Conservation (phyloP, 2,113 vertebrate genomes). For the Ahaetulla prasina region DNA sequence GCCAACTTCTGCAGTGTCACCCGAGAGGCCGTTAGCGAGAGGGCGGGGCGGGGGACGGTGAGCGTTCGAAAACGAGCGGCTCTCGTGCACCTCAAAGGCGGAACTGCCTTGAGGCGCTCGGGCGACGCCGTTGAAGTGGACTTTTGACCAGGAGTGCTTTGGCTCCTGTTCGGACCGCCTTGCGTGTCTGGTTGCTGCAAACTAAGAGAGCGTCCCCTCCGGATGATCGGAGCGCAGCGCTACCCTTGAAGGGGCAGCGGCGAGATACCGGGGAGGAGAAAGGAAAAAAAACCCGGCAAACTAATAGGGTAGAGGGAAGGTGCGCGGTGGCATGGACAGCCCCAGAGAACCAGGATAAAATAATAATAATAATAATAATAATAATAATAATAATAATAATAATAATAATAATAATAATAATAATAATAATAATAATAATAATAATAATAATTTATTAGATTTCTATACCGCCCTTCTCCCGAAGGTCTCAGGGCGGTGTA, state of each 20-base stretch:
- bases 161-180: not conserved
- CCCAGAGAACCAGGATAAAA: not conserved
- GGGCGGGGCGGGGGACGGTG: not conserved
- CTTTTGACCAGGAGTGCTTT: not conserved
- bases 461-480: too few species aligned
- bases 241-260: not conserved
- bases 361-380: too few species aligned
- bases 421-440: too few species aligned
- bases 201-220: not conserved
- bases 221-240: not conserved
- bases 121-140: not conserved
- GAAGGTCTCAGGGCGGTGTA: too few species aligned
- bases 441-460: too few species aligned
- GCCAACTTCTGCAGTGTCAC: not conserved
- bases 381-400: too few species aligned
- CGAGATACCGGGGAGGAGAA: not conserved
- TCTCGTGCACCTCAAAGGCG: not conserved
- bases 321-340: not conserved
- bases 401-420: too few species aligned
- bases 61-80: not conserved
- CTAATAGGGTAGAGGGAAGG: not conserved
- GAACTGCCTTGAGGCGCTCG: not conserved
- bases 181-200: not conserved
- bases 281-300: not conserved
- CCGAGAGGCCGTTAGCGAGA: not conserved